Base-by-base conservation (phyloP, 2,797 vertebrate species). In the Notamacropus eugenii region DNA sequence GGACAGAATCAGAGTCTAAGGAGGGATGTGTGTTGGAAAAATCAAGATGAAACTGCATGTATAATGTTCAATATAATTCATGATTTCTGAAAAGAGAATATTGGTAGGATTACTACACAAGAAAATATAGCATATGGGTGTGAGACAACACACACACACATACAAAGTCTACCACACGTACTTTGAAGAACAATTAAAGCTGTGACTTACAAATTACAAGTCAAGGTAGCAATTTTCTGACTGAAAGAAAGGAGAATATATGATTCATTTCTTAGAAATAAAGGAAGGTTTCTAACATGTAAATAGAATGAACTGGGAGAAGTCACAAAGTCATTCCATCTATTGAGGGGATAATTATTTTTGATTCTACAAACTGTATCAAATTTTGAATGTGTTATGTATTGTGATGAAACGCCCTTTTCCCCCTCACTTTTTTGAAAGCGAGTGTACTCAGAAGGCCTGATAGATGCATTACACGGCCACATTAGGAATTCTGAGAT, bases 291-390 rank as follows among this genome's bases (percentile, higher is more conserved):
- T 97, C 93, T 97, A 96, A 92, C 27, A 95, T 92, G 55, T 59
- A 95, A 92, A 40, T 4, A 74, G 0, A 0, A 93, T 90, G 96
- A 95, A 46, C 50, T 57, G 58, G 95, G 96, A 74, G 94, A 94
- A 98, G 94, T 52, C 95, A 96, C 92, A 57, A 95, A 97, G 92
- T 95, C 98, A 96, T 96, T 97, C 97, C 93, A 93, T 97, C 96
- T 96, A 93, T 96, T 95, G 96, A 93, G 95, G 91, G 96, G 95
- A 96, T 92, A 95, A 98, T 94, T 94, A 50, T 54, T 92, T 98
- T 98, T 97, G 87, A 98, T 96, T 96, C 93, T 92, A 0, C 93
- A 97, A 97, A 97, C 93, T 96, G 90, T 96, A 97, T 97, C 54
- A 58, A 97, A 97, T 98, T 97, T 91, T 96, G 34, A 96, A 95